Percentiles rank a stretch among this genome's conserved stretches.
Conservation (phyloP, 1,140 invertebrate species). For the Mactra quadrangularis region DNA sequence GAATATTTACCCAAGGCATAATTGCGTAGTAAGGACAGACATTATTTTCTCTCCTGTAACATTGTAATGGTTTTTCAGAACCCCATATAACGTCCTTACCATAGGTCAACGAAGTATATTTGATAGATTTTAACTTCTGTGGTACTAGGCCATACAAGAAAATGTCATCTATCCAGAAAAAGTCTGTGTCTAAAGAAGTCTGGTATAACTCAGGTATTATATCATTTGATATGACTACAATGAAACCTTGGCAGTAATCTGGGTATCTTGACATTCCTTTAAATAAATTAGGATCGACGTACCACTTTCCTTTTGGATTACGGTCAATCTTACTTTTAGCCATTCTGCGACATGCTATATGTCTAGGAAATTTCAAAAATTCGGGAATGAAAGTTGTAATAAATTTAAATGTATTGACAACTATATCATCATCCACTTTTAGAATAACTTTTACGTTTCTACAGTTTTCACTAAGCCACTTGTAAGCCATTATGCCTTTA, state of each 20-base stretch:
- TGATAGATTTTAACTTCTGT: not conserved
- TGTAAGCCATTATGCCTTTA: conserved; percentile 86
- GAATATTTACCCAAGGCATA: not conserved
- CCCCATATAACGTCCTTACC: not conserved
- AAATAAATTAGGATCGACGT: conserved; percentile 54
- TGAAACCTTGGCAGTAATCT: conserved; percentile 81
- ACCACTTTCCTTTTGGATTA: conserved; percentile 50
- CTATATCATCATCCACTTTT: conserved; percentile 95
- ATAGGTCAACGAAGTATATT: conserved; percentile 4
- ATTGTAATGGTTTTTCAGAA: conserved; percentile 19
- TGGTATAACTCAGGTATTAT: conserved; percentile 76
- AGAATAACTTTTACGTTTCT: conserved; percentile 88
- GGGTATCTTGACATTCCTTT: conserved; percentile 50
- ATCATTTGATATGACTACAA: conserved; percentile 79
- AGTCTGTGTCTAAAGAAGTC: conserved; percentile 67
- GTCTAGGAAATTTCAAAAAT: conserved; percentile 15
- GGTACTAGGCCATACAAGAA: conserved; percentile 81
- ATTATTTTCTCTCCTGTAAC: conserved; percentile 25
- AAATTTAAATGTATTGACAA: conserved; percentile 88
- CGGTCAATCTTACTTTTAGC: conserved; percentile 24
- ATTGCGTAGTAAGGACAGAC: not conserved
- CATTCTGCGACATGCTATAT: conserved; percentile 53
- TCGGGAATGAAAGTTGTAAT: conserved; percentile 24
- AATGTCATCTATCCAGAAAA: conserved; percentile 70
- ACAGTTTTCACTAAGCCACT: conserved; percentile 90